Conservation (phyloP, 2,797 vertebrate species). For the Kryptopterus vitreolus region DNA sequence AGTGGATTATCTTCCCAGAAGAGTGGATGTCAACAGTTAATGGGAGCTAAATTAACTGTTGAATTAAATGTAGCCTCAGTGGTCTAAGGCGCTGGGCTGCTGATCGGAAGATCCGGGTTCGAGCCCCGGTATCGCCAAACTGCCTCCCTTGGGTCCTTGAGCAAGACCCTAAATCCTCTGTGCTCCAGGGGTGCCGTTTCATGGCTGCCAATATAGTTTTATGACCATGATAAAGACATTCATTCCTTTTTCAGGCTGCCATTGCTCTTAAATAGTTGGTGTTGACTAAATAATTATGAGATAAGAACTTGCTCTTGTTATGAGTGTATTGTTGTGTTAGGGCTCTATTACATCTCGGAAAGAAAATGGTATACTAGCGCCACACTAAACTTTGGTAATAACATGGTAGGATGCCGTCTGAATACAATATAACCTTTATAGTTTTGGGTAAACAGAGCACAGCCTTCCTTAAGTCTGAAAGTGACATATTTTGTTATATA, state of each 20-base stretch:
- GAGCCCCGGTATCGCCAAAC: no score
- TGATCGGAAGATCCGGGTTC: no score
- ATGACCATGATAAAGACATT: constrained; percentile 40
- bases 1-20: no score
- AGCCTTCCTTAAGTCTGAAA: neutral
- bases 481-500: neutral
- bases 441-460: neutral
- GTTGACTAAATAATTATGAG: constrained; percentile 40
- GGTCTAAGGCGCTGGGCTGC: no score
- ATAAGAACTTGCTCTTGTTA: constrained; percentile 44
- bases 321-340: constrained; percentile 16
- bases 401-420: neutral
- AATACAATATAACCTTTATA: neutral
- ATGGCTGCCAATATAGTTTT: constrained; percentile 36
- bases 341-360: constrained; percentile 17
- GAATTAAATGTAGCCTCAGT: no score
- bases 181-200: no score
- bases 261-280: constrained; percentile 28
- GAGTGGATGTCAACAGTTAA: no score
- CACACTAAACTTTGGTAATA: neutral
- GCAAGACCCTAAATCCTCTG: no score
- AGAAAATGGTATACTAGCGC: constrained; percentile 4
- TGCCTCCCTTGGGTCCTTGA: no score
- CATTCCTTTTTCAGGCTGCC: neutral
- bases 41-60: no score